These are phyloP conservation scores for Sebastes hubbsi DNA, from an alignment of 2,797 vertebrate species.

Conservation along the genomic window DNA sequence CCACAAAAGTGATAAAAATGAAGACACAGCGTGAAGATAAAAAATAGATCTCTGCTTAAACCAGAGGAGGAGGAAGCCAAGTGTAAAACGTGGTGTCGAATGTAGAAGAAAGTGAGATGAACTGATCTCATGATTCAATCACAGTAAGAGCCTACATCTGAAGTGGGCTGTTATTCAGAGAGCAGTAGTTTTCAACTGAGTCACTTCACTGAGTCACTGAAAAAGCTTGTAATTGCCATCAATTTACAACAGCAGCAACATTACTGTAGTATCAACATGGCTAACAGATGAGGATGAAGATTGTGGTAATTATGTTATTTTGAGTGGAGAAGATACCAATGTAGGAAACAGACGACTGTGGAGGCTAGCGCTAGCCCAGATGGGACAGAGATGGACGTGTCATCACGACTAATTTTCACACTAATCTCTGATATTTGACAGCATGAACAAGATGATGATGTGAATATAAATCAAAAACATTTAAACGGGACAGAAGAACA, in stretches of 20 bases:
- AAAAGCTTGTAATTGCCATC: slow-evolving; percentile 31
- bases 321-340: slow-evolving; percentile 20
- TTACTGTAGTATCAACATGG: slow-evolving; percentile 40
- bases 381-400: slow-evolving; percentile 28
- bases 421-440: slow-evolving; percentile 15
- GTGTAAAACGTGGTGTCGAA: slow-evolving; percentile 26
- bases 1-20: slow-evolving; percentile 42
- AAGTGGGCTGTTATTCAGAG: slow-evolving; percentile 38
- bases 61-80: slow-evolving; percentile 19
- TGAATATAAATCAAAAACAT: slow-evolving; percentile 19
- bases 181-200: slow-evolving; percentile 29
- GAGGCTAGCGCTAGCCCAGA: slow-evolving; percentile 23
- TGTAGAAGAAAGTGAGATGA: slow-evolving; percentile 17
- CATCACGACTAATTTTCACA: background rate
- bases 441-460: slow-evolving; percentile 23
- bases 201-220: slow-evolving; percentile 30
- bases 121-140: slow-evolving; percentile 37
- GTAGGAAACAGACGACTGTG: slow-evolving; percentile 31
- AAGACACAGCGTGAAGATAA: background rate
- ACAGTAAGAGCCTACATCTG: background rate
- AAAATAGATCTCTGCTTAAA: slow-evolving; percentile 24
- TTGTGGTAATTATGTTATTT: slow-evolving; percentile 40
- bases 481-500: slow-evolving; percentile 43
- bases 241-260: slow-evolving; percentile 32
- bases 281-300: slow-evolving; percentile 47